These are phyloP conservation scores for Emydocephalus ijimae DNA, from an alignment of 2,113 vertebrate genomes.

Conservation along the genomic window DNA sequence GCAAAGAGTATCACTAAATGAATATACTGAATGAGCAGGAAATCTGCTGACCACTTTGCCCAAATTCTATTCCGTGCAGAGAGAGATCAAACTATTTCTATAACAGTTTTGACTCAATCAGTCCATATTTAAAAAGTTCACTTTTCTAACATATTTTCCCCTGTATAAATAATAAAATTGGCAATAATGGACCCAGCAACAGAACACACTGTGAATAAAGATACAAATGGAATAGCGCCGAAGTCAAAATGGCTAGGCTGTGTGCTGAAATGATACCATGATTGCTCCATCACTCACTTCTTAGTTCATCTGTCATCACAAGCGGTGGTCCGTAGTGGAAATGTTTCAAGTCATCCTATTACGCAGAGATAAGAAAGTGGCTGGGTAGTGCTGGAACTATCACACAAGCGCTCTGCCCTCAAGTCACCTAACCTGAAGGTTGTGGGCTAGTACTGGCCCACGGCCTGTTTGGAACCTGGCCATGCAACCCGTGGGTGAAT, in stretches of 20 bases:
- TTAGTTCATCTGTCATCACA: background rate
- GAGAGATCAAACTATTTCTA: background rate
- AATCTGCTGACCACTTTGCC: background rate
- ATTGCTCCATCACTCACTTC: background rate
- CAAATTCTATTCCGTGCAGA: background rate
- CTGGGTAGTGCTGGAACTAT: background rate
- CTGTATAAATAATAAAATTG: background rate
- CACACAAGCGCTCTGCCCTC: background rate
- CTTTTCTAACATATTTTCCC: background rate
- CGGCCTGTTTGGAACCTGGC: background rate
- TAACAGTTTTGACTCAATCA: background rate
- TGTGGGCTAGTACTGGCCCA: background rate
- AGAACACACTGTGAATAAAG: background rate
- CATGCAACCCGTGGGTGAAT: background rate
- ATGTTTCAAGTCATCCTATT: background rate
- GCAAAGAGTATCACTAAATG: background rate
- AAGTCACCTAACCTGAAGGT: background rate
- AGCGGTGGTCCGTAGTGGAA: background rate
- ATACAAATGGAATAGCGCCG: background rate
- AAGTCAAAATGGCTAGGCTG: background rate
- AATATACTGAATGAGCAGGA: background rate
- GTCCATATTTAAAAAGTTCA: background rate
- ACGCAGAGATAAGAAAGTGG: background rate
- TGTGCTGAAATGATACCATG: background rate
- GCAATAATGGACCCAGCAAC: background rate